A percentile compares a stretch with the other conserved stretches of the same genome.
phyloP scores from a whole-genome alignment of 2,797 vertebrate species.

The Gallinago solitaria region DNA sequence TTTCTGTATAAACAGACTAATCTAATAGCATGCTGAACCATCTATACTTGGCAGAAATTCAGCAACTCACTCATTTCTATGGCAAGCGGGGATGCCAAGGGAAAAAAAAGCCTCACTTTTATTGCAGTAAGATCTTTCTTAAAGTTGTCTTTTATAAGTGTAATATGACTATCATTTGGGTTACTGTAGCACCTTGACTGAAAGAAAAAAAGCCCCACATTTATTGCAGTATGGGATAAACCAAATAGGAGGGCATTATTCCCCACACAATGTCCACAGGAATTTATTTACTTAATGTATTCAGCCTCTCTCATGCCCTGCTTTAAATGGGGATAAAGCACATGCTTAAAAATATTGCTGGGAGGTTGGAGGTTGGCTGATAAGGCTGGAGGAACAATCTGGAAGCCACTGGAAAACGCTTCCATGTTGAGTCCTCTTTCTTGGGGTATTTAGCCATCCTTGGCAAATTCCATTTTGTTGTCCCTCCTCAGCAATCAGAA shows the following conservation, averaged over 20 bases:
- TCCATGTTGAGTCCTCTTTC: neutral
- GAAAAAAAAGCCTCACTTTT: conserved; percentile 59
- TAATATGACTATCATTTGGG: conserved; percentile 72
- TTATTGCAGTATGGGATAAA: conserved; percentile 54
- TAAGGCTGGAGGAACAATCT: neutral
- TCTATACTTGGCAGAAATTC: conserved; percentile 83
- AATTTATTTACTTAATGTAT: conserved; percentile 45
- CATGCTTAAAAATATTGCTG: neutral
- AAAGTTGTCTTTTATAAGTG: conserved; percentile 77
- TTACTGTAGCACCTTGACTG: conserved; percentile 60
- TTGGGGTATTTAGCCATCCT: neutral
- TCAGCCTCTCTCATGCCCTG: neutral
- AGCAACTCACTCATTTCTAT: conserved; percentile 83
- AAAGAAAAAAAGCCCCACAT: neutral
- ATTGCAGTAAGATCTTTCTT: conserved; percentile 76
- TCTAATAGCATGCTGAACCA: conserved; percentile 81
- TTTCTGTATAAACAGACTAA: conserved; percentile 85
- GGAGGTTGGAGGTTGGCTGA: neutral
- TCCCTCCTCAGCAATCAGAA: neutral
- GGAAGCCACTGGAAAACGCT: neutral
- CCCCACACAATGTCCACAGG: conserved; percentile 26
- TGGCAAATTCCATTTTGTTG: neutral
- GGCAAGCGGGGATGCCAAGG: conserved; percentile 74
- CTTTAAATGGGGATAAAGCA: conserved; percentile 21
- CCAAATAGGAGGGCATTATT: conserved; percentile 38